Evolutionary conservation across 2,797 vertebrate species (phyloP), one percentile per base, ranked within the genome.

Genomic region (Urophycis tenuis): DNA sequence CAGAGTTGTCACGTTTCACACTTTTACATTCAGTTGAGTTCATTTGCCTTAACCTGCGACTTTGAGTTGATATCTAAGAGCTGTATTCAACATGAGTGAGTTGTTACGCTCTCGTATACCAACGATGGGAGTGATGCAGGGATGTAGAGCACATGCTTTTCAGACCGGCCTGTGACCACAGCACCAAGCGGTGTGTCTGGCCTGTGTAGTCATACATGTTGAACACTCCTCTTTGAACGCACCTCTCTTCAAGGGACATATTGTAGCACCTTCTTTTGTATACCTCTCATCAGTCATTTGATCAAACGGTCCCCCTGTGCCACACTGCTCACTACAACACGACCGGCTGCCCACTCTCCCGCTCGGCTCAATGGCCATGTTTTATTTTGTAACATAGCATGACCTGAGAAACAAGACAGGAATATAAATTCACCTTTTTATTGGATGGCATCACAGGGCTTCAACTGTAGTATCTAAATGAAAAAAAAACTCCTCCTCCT

Each of bases 371-470:
- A 60, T 60, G 1, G 45, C 77, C 73, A 19, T 32, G 67, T 81
- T 75, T 39, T 25, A n/a, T 85, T 75, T 83, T 84, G 85, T 85
- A 88, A 84, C 86, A 79, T 77, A 45, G 76, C 81, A 82, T 81
- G 77, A 88, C 90, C 89, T 90, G 90, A 92, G 91, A 89, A n/a
- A 85, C 87, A 83, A 89, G 81, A 90, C 87, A 82, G 86, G 89
- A 89, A 86, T 81, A 79, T 71, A 89, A 89, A 87, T 80, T 84
- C 81, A 84, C 84, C 81, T 87, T 85, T 77, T 81, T 83, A 31
- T 78, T 32, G 77, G 39, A 79, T 82, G 81, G 81, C 82, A 82
- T 79, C 85, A 80, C 83, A 83, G 78, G 75, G 77, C 76, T 83
- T 79, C 81, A 77, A 72, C 45, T 53, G 6, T 80, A n/a, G n/a